Evolutionary conservation across 1,140 invertebrate genomes (phyloP).

Genomic region (Leguminivora glycinivorella): DNA sequence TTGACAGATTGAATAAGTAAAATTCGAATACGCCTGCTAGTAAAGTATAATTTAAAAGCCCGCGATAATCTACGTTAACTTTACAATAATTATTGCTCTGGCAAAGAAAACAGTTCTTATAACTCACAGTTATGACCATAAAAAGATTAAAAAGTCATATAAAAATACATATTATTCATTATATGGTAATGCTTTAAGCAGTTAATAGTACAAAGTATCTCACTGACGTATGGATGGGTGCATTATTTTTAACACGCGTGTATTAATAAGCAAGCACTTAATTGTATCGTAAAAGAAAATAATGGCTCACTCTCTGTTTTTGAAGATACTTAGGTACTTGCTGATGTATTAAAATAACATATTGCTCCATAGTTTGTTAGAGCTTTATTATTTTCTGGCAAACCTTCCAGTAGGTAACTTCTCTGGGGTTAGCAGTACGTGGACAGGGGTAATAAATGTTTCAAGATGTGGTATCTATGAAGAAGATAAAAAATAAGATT

Average conservation of each 20-base stretch:
- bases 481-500: no score
- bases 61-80: not conserved
- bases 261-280: slow-evolving; percentile 15
- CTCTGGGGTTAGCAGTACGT: no score
- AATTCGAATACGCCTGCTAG: no score
- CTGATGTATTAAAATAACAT: not conserved
- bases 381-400: not conserved
- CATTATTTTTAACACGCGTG: slow-evolving; percentile 3
- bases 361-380: not conserved
- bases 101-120: slow-evolving; percentile 5
- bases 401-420: no score
- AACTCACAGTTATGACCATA: slow-evolving; percentile 7
- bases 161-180: slow-evolving; percentile 18
- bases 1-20: no score
- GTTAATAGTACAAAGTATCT: slow-evolving; percentile 9
- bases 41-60: not conserved
- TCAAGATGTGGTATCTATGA: no score
- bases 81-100: not conserved
- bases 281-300: slow-evolving; percentile 10
- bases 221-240: slow-evolving; percentile 22
- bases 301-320: not conserved
- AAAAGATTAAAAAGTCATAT: slow-evolving; percentile 27
- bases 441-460: no score
- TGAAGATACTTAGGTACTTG: not conserved
- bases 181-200: slow-evolving; percentile 18